Percentiles rank a stretch among this genome's conserved stretches.
Conservation (phyloP, 2,113 vertebrate species). For the Heterocephalus glaber region DNA sequence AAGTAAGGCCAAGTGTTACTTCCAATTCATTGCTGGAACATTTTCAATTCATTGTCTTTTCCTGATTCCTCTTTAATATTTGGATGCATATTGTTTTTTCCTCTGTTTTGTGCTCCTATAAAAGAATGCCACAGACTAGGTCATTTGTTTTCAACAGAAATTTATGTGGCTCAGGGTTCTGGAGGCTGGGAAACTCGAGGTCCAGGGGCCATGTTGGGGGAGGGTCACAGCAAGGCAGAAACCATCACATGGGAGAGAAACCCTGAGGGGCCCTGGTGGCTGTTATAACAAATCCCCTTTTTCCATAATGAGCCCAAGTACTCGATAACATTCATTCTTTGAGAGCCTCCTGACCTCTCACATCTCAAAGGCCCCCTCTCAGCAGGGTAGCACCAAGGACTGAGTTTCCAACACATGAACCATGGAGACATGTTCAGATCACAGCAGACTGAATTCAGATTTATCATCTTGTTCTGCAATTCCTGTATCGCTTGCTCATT, state of each 20-base stretch:
- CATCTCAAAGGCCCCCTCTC: not conserved
- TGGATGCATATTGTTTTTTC: not conserved
- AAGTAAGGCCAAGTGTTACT: not conserved
- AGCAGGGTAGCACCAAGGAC: not conserved
- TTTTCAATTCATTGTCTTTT: not conserved
- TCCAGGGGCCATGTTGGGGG: fast-evolving
- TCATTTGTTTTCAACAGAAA: not conserved
- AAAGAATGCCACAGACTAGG: not conserved
- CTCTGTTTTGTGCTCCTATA: not conserved
- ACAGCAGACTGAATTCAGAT: not conserved
- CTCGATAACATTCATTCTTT: not conserved
- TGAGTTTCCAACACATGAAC: not conserved
- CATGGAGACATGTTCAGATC: too few species aligned
- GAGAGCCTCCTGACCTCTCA: not conserved
- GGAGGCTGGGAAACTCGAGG: not conserved
- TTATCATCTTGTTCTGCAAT: not conserved
- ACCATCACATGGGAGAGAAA: not conserved
- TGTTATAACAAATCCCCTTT: not conserved
- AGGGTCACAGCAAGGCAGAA: not conserved
- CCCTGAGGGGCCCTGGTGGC: not conserved
- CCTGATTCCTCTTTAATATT: not conserved
- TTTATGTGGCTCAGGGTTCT: not conserved
- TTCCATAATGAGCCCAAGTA: fast-evolving
- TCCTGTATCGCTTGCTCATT: not conserved
- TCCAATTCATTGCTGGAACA: not conserved